phyloP scores from a whole-genome alignment of 2,888 invertebrate species.

The Ectemnius continuus region DNA sequence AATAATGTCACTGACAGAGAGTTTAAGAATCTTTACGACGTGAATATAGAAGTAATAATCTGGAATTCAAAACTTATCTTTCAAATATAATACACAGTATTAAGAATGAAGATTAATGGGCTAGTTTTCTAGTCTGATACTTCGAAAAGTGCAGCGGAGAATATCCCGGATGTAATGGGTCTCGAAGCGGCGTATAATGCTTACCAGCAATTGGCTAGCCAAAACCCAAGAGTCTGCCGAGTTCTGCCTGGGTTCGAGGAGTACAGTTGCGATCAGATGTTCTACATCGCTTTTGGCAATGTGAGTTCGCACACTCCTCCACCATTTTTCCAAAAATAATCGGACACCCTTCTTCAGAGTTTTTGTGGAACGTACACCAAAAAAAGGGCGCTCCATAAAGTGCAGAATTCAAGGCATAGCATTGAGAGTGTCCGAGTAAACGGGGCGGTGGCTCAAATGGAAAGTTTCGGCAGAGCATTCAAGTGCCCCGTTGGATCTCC shows the following conservation, averaged over 20 bases:
- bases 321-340: too few relatives aligned
- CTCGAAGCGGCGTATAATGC: neutral
- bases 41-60: too few relatives aligned
- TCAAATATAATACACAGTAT: too few relatives aligned
- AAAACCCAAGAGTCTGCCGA: neutral
- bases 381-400: neutral
- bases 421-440: neutral
- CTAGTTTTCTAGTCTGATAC: neutral
- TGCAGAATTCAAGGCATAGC: neutral
- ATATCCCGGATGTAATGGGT: conserved; percentile 10
- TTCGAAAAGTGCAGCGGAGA: neutral
- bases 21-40: too few relatives aligned
- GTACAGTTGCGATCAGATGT: neutral
- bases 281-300: conserved; percentile 13
- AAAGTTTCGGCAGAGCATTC: too few relatives aligned
- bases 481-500: too few relatives aligned
- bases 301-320: neutral
- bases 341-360: neutral
- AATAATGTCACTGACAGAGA: too few relatives aligned
- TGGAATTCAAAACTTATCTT: too few relatives aligned
- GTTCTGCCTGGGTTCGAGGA: neutral
- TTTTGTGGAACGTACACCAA: neutral
- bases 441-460: too few relatives aligned
- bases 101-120: too few relatives aligned
- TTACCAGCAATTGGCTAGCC: neutral